Base-by-base conservation (phyloP, 2,797 vertebrate genomes). In the Onychomys leucogaster region DNA sequence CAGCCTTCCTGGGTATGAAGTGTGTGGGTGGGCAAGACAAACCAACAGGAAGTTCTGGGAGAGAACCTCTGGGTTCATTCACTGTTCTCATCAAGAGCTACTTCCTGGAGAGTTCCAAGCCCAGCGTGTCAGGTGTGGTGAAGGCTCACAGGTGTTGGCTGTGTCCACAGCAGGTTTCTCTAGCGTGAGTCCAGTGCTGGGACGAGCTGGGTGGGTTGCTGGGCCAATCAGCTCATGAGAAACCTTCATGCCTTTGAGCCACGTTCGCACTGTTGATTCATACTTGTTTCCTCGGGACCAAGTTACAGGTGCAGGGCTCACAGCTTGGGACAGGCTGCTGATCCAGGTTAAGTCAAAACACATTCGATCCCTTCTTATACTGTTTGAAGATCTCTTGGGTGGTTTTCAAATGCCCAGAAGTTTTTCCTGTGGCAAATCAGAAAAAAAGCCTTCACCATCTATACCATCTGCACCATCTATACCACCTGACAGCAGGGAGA, bases 41-140 rank as follows among this genome's bases (percentile, higher is more conserved):
- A 0, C 49, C 73, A 92, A 49, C 77, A 82, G 93, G 95, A 96
- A 95, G 96, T 88, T 57, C 49, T 75, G 37, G 41, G 59, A 94
- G 61, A 90, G 89, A 83, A 78, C 41, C 43, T 49, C 27, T 59
- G 34, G 52, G 27, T 73, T 55, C 91, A 61, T 73, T 96, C 82
- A 91, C 25, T 81, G 76, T 69, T 94, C 69, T 93, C 80, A 67
- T 63, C 71, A 65, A 63, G 93, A 76, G 61, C 29, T 46, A 76
- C 5, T 91, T 94, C 94, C 82, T 29, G 61, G 88, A 87, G 57
- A 0, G 1, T 32, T 29, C 37, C 25, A 11, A 43, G 46, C 49
- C 73, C 34, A 5, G 29, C 43, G 43, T 27, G 29, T 41, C 89
- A 61, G 37, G n/a, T 17, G 41, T 32, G 4, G 1, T 0, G 23